These are phyloP conservation scores for Cardiocondyla obscurior DNA, from an alignment of 1,140 invertebrate species.

Conservation along the genomic window DNA sequence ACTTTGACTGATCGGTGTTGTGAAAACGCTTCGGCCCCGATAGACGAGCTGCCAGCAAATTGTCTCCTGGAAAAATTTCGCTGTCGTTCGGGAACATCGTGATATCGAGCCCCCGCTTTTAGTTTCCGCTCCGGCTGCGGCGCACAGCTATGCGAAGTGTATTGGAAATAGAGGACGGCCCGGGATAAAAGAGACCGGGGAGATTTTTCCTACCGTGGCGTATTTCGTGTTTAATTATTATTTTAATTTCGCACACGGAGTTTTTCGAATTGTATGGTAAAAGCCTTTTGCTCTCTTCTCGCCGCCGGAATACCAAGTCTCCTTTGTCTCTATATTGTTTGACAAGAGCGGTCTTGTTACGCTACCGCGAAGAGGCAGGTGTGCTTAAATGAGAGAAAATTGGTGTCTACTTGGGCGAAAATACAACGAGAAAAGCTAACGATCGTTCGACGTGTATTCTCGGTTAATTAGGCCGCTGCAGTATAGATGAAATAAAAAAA, in stretches of 20 bases:
- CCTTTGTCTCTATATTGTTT: background rate
- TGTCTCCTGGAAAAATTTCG: conserved; percentile 53
- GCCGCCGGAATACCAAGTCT: no score
- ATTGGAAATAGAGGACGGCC: background rate
- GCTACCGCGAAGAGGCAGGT: background rate
- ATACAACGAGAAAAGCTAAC: background rate
- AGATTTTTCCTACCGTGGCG: background rate
- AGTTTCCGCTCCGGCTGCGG: background rate
- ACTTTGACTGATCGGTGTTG: conserved; percentile 50
- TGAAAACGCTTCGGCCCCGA: conserved; percentile 42
- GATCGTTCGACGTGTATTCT: background rate
- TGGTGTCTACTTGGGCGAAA: background rate
- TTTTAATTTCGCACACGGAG: conserved; percentile 3
- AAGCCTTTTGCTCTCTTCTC: background rate
- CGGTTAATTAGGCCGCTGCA: conserved; percentile 23
- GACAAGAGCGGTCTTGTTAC: background rate
- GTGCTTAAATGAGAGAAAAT: background rate
- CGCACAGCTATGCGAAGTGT: background rate
- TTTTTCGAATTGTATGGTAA: background rate
- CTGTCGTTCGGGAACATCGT: conserved; percentile 22
- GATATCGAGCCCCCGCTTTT: conserved; percentile 33
- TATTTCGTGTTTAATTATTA: conserved; percentile 8
- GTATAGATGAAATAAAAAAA: no score
- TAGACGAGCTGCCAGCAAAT: conserved; percentile 43
- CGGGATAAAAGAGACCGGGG: background rate